These are phyloP conservation scores for Trichechus manatus DNA, from an alignment of 2,113 vertebrate genomes.

Conservation along the genomic window DNA sequence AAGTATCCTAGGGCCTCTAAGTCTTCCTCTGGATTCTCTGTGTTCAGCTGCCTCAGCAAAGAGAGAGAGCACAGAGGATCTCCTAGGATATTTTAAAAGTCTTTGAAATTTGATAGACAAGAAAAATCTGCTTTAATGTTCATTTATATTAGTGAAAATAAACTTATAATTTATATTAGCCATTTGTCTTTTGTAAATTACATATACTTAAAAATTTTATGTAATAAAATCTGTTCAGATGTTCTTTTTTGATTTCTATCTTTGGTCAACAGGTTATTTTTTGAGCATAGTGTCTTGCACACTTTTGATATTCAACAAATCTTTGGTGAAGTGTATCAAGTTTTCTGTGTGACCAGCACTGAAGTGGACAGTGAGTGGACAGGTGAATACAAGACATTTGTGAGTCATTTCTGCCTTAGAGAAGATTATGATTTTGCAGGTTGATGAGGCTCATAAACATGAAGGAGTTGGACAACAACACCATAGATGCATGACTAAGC, in stretches of 20 bases:
- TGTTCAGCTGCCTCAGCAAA: not conserved
- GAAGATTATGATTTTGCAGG: not conserved
- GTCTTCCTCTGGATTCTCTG: not conserved
- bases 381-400: not conserved
- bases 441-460: not conserved
- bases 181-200: not conserved
- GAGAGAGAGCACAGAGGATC: not conserved
- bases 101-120: not conserved
- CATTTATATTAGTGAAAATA: not conserved
- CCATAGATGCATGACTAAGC: not conserved
- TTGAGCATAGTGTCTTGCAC: not conserved
- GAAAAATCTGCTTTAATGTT: not conserved
- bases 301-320: not conserved
- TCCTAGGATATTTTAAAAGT: not conserved
- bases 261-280: not conserved
- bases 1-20: not conserved
- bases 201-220: not conserved
- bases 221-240: not conserved
- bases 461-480: not conserved
- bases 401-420: constrained; percentile 50
- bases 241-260: constrained; percentile 14
- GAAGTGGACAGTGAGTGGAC: not conserved
- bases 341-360: not conserved
- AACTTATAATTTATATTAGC: not conserved
- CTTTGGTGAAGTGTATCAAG: not conserved